Evolutionary conservation across 1,140 invertebrate species (phyloP).

Genomic region (Trichomalopsis sarcophagae): DNA sequence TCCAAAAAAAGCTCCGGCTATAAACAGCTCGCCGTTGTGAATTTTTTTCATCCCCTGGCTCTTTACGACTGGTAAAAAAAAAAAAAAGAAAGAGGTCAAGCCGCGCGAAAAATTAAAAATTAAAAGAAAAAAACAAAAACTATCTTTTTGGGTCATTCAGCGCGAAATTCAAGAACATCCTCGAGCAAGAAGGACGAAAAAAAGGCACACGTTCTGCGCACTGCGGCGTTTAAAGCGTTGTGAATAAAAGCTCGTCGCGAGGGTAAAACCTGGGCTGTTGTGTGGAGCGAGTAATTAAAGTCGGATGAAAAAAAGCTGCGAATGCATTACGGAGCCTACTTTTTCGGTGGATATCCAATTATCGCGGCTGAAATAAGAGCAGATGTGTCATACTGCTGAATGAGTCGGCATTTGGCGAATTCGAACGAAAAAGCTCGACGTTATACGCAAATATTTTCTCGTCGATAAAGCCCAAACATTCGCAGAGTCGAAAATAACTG

Average conservation of each 20-base stretch:
- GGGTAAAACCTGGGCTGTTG: neutral
- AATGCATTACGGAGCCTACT: no score
- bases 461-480: no score
- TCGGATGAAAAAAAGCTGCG: neutral
- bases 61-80: neutral
- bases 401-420: no score
- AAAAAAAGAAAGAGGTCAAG: neutral
- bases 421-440: no score
- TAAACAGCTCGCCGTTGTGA: neutral
- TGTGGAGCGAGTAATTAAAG: neutral
- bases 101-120: no score
- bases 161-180: neutral
- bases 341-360: no score
- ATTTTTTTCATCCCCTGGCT: neutral
- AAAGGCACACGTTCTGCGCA: neutral
- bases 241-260: neutral
- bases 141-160: neutral
- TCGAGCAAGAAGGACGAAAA: neutral
- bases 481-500: no score
- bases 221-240: neutral
- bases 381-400: no score
- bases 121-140: neutral
- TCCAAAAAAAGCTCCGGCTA: neutral
- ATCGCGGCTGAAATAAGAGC: no score
- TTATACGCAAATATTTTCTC: no score